phyloP scores from a whole-genome alignment of 1,140 invertebrate genomes.

The Papilio polyxenes region DNA sequence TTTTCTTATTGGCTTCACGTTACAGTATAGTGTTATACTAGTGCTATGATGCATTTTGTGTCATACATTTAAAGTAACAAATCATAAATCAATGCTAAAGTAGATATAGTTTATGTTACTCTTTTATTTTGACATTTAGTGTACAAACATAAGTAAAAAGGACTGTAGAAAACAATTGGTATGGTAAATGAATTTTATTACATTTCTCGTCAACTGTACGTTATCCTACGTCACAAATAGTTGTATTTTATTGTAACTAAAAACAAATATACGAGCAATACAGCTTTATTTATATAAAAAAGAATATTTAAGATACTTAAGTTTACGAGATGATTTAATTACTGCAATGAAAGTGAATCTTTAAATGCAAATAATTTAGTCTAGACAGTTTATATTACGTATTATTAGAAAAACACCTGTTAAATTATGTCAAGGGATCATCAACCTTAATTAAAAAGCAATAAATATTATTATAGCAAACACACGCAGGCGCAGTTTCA shows the following conservation, averaged over 20 bases:
- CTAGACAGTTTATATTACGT: neutral
- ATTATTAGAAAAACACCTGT: constrained; percentile 2
- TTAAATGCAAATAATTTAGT: neutral
- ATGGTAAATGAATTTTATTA: no score
- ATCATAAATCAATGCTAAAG: neutral
- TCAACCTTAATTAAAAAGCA: neutral
- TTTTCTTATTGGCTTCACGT: constrained; percentile 24
- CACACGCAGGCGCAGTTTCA: neutral
- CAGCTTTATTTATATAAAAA: neutral
- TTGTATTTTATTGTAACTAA: neutral
- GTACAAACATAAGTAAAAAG: neutral
- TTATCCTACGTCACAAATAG: no score
- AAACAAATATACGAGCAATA: neutral
- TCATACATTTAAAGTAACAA: neutral
- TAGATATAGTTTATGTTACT: neutral
- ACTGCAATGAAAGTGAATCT: neutral
- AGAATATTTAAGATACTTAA: neutral
- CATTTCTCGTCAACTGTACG: no score
- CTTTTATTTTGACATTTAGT: neutral
- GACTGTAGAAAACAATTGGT: no score
- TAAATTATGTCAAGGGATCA: neutral
- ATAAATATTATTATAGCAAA: constrained; percentile 6
- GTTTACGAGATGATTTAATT: neutral
- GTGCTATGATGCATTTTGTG: neutral
- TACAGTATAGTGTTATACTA: constrained; percentile 11